A percentile compares a stretch with the other conserved stretches of the same genome.
Conservation (phyloP, 2,797 vertebrate species). For the Macroramphosus scolopax region DNA sequence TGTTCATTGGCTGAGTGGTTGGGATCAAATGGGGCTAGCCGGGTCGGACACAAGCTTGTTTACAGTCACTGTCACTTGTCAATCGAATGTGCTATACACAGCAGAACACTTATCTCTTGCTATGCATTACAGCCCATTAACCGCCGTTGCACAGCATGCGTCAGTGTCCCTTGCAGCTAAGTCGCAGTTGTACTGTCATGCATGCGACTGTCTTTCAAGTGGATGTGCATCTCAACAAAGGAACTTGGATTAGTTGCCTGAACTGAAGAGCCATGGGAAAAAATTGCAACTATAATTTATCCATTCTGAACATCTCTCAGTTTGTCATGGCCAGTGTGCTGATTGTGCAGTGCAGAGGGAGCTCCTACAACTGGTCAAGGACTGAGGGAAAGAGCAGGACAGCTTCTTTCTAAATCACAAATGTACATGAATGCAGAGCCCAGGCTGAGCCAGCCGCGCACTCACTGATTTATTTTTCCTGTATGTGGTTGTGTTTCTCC, state of each 20-base stretch:
- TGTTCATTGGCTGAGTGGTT: conserved; percentile 74
- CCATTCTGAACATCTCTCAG: conserved; percentile 26
- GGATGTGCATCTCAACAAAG: conserved; percentile 35
- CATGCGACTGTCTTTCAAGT: conserved; percentile 29
- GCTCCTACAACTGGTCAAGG: conserved; percentile 59
- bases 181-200: conserved; percentile 43
- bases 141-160: conserved; percentile 17
- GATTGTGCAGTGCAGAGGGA: conserved; percentile 26
- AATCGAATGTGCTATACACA: conserved; percentile 51
- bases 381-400: conserved; percentile 41
- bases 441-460: too few relatives aligned
- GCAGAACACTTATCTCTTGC: conserved; percentile 51
- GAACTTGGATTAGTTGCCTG: conserved; percentile 18
- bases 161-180: too few relatives aligned
- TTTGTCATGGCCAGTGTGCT: conserved; percentile 53
- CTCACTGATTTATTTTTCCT: too few relatives aligned
- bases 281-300: conserved; percentile 21
- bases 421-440: too few relatives aligned
- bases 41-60: conserved; percentile 63
- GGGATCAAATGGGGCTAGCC: conserved; percentile 65
- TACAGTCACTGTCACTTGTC: conserved; percentile 72
- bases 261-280: conserved; percentile 50
- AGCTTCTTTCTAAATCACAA: too few relatives aligned
- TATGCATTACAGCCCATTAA: conserved; percentile 66
- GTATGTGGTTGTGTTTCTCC: too few relatives aligned